Percentiles rank a stretch among this genome's conserved stretches.
phyloP scores from a whole-genome alignment of 1,140 invertebrate species.

The Philaenus spumarius region DNA sequence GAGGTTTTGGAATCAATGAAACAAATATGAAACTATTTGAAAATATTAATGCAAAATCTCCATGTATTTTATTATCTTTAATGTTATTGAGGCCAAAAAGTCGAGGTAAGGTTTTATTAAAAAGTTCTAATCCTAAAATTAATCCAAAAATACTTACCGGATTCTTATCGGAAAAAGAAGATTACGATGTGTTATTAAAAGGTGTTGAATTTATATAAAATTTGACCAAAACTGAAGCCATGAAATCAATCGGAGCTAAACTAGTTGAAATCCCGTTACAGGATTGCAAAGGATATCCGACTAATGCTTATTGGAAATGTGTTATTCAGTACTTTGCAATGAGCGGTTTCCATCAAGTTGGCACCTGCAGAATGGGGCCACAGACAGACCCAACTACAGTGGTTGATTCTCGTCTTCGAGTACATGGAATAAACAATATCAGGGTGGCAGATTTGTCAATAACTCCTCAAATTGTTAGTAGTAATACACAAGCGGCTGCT shows the following conservation, averaged over 20 bases:
- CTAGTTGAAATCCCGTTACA: no score
- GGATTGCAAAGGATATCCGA: no score
- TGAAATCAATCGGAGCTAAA: no score
- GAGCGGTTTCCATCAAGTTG: constrained; percentile 37
- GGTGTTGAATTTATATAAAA: no score
- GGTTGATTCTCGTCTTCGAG: constrained; percentile 50
- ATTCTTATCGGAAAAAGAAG: constrained; percentile 60
- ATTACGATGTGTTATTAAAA: constrained; percentile 42
- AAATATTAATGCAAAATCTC: no score
- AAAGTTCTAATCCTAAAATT: constrained; percentile 53
- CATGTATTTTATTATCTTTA: no score
- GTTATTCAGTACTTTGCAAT: constrained; percentile 29
- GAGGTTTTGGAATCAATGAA: no score
- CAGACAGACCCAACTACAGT: constrained; percentile 40
- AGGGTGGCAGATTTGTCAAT: constrained; percentile 64
- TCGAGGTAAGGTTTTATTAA: constrained; percentile 55
- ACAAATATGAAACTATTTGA: no score
- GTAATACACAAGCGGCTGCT: constrained; percentile 60
- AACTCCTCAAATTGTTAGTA: constrained; percentile 59
- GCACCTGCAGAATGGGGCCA: constrained; percentile 40
- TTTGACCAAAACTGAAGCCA: no score
- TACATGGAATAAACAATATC: constrained; percentile 50
- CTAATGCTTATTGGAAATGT: constrained; percentile 31
- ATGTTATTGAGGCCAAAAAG: constrained; percentile 47
- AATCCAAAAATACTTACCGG: constrained; percentile 74